Conservation (phyloP, 2,888 invertebrate genomes). For the Dexiosoma caninum region DNA sequence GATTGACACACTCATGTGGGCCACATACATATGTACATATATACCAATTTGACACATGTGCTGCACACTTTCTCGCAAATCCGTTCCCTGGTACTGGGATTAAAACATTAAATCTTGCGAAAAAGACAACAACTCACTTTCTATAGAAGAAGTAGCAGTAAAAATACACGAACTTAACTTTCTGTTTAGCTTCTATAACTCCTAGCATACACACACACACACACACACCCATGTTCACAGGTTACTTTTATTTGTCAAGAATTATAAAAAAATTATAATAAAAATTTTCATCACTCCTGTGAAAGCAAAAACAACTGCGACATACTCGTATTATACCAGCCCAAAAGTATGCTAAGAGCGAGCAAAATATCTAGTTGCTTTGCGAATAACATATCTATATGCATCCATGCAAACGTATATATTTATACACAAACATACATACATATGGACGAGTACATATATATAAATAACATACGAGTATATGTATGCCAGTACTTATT, state of each 20-base stretch:
- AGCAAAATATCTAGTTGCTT: background rate
- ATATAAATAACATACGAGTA: too few species aligned
- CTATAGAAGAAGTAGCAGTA: background rate
- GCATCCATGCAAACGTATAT: too few species aligned
- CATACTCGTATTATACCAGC: conserved; percentile 22
- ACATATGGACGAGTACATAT: too few species aligned
- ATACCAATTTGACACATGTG: too few species aligned
- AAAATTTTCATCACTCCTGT: conserved; percentile 13
- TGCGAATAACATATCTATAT: too few species aligned
- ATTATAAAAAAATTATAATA: too few species aligned
- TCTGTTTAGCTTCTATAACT: background rate
- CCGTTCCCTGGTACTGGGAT: too few species aligned
- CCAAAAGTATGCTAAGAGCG: conserved; percentile 51
- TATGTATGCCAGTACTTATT: background rate
- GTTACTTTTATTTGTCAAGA: background rate
- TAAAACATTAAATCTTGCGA: background rate
- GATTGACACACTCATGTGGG: background rate
- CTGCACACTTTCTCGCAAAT: too few species aligned
- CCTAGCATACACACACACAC: background rate
- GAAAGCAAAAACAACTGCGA: conserved; percentile 35
- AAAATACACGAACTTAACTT: too few species aligned
- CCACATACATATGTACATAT: too few species aligned
- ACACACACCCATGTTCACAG: background rate
- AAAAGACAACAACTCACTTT: background rate
- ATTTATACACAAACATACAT: too few species aligned